Evolutionary conservation across 2,888 invertebrate genomes (phyloP).

Genomic region (Heterodera filipjevi): DNA sequence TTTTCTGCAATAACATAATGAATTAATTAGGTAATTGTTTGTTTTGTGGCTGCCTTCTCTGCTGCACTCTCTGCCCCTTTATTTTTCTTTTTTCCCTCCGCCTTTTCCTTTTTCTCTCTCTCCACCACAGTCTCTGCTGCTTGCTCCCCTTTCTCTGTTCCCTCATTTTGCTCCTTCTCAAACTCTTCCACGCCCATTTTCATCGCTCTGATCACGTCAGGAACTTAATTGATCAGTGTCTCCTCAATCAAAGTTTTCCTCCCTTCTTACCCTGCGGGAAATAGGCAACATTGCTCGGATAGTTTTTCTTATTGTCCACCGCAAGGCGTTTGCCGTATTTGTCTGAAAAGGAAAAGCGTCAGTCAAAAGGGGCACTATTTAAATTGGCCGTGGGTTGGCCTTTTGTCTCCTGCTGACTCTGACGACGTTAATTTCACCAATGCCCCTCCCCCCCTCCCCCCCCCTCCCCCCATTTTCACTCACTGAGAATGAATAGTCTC

Average conservation of each 20-base stretch:
- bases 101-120: constrained; percentile 26
- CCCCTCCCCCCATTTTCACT: too few species aligned
- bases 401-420: too few species aligned
- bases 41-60: not conserved
- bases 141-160: constrained; percentile 16
- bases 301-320: constrained; percentile 65
- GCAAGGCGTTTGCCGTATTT: constrained; percentile 64
- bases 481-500: constrained; percentile 35
- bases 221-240: constrained; percentile 26
- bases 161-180: constrained; percentile 32
- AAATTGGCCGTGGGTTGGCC: too few species aligned
- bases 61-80: not conserved
- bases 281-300: constrained; percentile 54
- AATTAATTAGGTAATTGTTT: not conserved
- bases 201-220: constrained; percentile 48
- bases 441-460: too few species aligned
- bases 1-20: constrained; percentile 16
- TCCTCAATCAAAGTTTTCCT: not conserved
- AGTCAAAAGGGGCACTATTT: too few species aligned
- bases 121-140: constrained; percentile 21
- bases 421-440: too few species aligned
- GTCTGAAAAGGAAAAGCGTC: constrained; percentile 55
- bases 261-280: constrained; percentile 48
- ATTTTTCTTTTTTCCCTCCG: constrained; percentile 15
- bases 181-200: constrained; percentile 27